Evolutionary conservation across 2,888 invertebrate genomes (phyloP).

Genomic region (Leptogaster cylindrica): DNA sequence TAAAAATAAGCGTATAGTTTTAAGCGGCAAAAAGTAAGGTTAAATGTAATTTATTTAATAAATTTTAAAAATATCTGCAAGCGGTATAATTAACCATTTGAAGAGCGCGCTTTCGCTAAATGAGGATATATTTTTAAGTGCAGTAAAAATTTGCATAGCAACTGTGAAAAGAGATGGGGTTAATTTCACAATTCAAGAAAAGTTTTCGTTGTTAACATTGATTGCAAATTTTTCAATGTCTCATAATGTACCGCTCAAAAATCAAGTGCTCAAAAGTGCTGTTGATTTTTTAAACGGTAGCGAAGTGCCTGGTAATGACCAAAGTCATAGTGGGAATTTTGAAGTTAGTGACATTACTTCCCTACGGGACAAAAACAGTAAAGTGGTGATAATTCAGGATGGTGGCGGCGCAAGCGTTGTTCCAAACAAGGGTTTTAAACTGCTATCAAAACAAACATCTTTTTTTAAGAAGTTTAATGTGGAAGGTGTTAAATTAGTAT

Average conservation of each 20-base stretch:
- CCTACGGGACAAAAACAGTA: background rate
- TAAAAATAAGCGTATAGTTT: background rate
- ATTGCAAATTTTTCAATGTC: background rate
- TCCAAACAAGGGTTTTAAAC: background rate
- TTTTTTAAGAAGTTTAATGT: background rate
- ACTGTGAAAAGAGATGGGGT: background rate
- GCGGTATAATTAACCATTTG: background rate
- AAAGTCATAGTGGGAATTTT: too few species aligned
- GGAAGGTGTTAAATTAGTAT: background rate
- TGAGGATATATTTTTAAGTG: background rate
- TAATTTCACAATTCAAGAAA: background rate
- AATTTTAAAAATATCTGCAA: background rate
- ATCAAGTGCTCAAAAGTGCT: background rate
- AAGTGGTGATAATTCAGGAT: background rate
- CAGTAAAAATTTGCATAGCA: background rate
- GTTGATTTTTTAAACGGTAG: background rate
- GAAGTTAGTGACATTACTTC: background rate
- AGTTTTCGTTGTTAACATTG: background rate
- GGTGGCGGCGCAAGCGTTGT: too few species aligned
- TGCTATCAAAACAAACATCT: background rate
- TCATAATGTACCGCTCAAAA: background rate
- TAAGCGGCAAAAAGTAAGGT: background rate
- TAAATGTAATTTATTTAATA: background rate
- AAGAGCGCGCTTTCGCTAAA: background rate
- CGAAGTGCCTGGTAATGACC: background rate